These are phyloP conservation scores for Eupristina koningsbergeri DNA, from an alignment of 1,140 invertebrate genomes.

Conservation along the genomic window DNA sequence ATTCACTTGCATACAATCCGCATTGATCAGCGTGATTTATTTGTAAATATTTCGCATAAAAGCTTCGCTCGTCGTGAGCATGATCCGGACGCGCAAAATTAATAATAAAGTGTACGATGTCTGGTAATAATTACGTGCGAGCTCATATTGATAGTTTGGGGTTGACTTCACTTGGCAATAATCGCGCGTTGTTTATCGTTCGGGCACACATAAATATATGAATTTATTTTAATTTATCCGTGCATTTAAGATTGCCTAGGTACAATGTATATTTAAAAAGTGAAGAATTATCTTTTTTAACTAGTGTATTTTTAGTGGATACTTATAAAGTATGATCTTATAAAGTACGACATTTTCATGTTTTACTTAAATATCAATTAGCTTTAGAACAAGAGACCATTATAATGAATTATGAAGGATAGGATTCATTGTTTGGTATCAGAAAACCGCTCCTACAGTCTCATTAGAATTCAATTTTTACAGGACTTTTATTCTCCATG, in stretches of 20 bases:
- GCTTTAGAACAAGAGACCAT: constrained; percentile 7
- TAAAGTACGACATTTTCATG: constrained; percentile 15
- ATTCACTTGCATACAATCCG: constrained; percentile 1
- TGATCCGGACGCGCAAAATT: neutral
- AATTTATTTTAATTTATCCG: neutral
- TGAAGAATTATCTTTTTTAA: neutral
- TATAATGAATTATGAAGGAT: constrained; percentile 21
- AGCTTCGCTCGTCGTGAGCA: no score
- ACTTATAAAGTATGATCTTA: neutral
- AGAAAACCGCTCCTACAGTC: constrained; percentile 17
- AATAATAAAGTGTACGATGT: neutral
- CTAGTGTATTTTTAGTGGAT: neutral
- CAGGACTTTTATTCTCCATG: neutral
- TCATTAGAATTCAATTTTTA: constrained; percentile 10
- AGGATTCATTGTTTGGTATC: constrained; percentile 14
- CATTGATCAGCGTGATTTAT: neutral
- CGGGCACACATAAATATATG: neutral
- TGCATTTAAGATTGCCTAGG: neutral
- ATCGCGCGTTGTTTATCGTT: neutral
- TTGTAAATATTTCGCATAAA: neutral
- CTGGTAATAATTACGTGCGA: constrained; percentile 6
- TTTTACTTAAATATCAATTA: constrained; percentile 31
- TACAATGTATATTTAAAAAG: neutral
- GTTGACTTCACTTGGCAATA: neutral
- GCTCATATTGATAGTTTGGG: neutral